Conservation (phyloP, 2,888 invertebrate species). For the Brenthis daphne region DNA sequence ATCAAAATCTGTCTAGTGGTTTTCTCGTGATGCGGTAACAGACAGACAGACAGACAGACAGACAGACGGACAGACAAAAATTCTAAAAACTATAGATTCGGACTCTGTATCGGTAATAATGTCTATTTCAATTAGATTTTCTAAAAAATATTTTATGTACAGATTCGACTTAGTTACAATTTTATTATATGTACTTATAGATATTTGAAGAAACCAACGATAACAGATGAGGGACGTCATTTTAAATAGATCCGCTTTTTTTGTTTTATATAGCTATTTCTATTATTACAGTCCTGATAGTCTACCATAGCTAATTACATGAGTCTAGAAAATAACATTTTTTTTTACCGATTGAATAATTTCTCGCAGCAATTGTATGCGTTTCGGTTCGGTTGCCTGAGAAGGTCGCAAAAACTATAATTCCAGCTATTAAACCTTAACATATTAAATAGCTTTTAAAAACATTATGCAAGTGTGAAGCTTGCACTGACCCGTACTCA, state of each 20-base stretch:
- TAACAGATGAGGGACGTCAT: conserved; percentile 25
- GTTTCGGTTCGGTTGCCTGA: conserved; percentile 43
- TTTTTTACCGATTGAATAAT: conserved; percentile 41
- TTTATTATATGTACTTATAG: too few species aligned
- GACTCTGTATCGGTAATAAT: too few species aligned
- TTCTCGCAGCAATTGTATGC: conserved; percentile 41
- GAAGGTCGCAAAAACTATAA: conserved; percentile 42
- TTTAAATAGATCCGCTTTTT: conserved; percentile 24
- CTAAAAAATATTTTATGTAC: too few species aligned
- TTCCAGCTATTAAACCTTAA: conserved; percentile 38
- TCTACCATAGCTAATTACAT: conserved; percentile 29
- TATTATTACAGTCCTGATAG: conserved; percentile 30
- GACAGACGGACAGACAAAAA: too few species aligned
- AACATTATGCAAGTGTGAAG: conserved; percentile 16
- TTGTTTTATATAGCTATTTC: conserved; percentile 18
- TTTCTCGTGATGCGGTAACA: too few species aligned
- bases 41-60: too few species aligned
- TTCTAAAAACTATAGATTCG: too few species aligned
- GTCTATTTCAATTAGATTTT: too few species aligned
- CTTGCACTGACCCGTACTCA: conserved; percentile 14
- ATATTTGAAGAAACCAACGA: conserved; percentile 17
- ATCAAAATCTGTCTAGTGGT: too few species aligned
- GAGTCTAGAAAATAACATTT: conserved; percentile 34
- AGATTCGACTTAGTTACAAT: too few species aligned
- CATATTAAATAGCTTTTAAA: conserved; percentile 22